Percentiles rank a stretch among this genome's conserved stretches.
These are phyloP conservation scores for Acanthornis magna DNA, from an alignment of 2,797 vertebrate genomes.

Conservation along the genomic window DNA sequence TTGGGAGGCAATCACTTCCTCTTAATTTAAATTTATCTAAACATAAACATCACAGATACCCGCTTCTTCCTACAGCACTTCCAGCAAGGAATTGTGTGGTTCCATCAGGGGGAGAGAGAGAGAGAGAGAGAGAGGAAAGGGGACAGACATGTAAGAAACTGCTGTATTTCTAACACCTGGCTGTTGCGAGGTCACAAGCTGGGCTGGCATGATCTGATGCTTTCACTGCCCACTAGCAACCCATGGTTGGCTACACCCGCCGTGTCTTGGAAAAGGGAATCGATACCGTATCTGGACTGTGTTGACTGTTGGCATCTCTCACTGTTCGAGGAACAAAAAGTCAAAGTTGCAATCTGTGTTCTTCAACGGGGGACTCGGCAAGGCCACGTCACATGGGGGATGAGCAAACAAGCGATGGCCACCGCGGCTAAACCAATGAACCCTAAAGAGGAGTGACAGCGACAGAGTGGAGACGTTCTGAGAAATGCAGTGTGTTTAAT, in stretches of 20 bases:
- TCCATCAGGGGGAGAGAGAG: not conserved
- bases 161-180: conserved; percentile 30
- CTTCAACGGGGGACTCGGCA: conserved; percentile 28
- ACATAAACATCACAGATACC: conserved; percentile 1
- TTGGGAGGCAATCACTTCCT: conserved; percentile 20
- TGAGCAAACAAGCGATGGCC: not conserved
- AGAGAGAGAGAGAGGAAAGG: not conserved
- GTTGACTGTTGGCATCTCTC: conserved; percentile 51
- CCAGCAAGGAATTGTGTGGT: conserved; percentile 42
- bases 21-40: conserved; percentile 36
- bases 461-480: conserved; percentile 19
- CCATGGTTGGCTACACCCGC: conserved; percentile 34
- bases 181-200: not conserved
- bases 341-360: conserved; percentile 47
- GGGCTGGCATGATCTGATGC: conserved; percentile 54
- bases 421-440: conserved; percentile 43
- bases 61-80: conserved; percentile 54
- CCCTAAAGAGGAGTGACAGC: conserved; percentile 39
- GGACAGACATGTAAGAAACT: not conserved
- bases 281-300: conserved; percentile 21
- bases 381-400: not conserved
- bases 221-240: conserved; percentile 63
- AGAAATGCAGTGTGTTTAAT: conserved; percentile 29
- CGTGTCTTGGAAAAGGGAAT: conserved; percentile 44
- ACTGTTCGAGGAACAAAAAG: conserved; percentile 22